Evolutionary conservation across 2,797 vertebrate species (phyloP).

Genomic region (Hippocampus kuda): DNA sequence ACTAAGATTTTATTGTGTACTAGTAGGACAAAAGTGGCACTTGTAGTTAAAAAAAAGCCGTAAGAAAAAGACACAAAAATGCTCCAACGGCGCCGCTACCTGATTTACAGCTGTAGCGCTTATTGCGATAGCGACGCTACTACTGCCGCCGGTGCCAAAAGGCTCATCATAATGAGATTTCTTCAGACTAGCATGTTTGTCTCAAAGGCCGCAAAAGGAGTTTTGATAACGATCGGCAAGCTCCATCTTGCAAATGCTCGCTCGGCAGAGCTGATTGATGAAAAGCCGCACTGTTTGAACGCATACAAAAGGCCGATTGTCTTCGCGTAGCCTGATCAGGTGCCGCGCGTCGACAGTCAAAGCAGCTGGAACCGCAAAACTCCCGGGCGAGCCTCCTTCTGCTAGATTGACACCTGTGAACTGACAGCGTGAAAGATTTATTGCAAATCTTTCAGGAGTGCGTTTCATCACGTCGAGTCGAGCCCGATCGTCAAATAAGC

Average conservation of each 20-base stretch:
- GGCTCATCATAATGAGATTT: neutral
- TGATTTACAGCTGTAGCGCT: neutral
- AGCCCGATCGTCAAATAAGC: neutral
- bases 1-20: no score
- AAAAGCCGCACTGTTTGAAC: neutral
- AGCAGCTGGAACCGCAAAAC: neutral
- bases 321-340: slow-evolving; percentile 7
- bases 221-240: neutral
- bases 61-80: neutral
- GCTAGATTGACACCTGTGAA: neutral
- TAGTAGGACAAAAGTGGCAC: no score
- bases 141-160: neutral
- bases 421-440: neutral
- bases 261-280: neutral
- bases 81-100: neutral
- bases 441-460: neutral
- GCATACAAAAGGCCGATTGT: slow-evolving; percentile 2
- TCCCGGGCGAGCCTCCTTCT: neutral
- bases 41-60: no score
- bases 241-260: neutral
- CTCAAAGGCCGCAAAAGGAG: neutral
- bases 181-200: neutral
- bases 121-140: neutral
- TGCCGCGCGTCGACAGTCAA: neutral
- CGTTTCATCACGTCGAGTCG: neutral